Conservation (phyloP, 2,797 vertebrate genomes). For the Protosalanx chinensis region DNA sequence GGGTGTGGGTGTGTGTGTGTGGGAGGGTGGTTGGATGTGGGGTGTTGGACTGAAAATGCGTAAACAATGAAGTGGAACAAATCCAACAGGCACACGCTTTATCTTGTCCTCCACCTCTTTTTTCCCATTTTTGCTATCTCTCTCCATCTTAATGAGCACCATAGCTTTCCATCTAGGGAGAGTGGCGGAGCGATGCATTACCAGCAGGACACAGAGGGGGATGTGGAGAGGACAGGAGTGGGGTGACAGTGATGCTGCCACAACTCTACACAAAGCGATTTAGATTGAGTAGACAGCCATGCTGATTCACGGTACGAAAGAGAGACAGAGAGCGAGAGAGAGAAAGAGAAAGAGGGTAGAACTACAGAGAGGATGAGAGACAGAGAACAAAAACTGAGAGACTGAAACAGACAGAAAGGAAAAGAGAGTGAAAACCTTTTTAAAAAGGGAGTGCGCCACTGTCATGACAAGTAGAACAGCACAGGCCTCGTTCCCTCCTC, state of each 20-base stretch:
- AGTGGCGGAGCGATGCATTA: conserved; percentile 67
- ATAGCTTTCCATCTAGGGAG: conserved; percentile 66
- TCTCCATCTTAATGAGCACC: conserved; percentile 79
- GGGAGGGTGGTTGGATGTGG: conserved; percentile 24
- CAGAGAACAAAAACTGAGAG: neutral
- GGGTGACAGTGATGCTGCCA: conserved; percentile 54
- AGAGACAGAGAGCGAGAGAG: conserved; percentile 10
- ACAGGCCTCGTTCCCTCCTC: conserved; percentile 8
- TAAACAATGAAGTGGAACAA: conserved; percentile 79
- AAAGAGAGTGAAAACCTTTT: conserved; percentile 11
- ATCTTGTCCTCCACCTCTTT: conserved; percentile 66
- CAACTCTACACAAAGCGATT: conserved; percentile 45
- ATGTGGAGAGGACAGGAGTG: conserved; percentile 54
- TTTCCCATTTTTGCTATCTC: conserved; percentile 75
- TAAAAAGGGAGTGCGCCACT: conserved; percentile 1
- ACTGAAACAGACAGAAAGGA: conserved; percentile 13
- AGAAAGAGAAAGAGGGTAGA: conserved; percentile 15
- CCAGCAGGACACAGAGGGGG: conserved; percentile 55
- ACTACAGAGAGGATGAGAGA: conserved; percentile 4
- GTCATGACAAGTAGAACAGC: conserved; percentile 34
- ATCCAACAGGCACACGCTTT: conserved; percentile 73
- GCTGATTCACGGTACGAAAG: conserved; percentile 36
- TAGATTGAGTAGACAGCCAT: conserved; percentile 48
- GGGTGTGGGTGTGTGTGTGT: conserved; percentile 13
- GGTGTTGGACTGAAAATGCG: conserved; percentile 49